Percentiles rank a stretch among this genome's conserved stretches.
Evolutionary conservation across 2,888 invertebrate species (phyloP).

Genomic region (Philereme transversata): DNA sequence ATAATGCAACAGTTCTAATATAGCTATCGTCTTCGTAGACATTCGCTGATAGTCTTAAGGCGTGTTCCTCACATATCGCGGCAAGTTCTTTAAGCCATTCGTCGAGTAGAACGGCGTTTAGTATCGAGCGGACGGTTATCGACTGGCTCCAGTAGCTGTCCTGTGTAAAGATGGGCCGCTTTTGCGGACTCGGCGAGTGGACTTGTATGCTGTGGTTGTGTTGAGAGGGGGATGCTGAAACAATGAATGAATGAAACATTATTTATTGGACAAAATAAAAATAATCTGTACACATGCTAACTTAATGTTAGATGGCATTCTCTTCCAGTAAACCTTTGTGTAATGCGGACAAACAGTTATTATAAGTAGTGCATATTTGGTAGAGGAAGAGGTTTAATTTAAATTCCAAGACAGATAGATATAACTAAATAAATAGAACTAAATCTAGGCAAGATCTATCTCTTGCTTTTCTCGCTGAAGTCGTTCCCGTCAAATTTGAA

Average conservation of each 20-base stretch:
- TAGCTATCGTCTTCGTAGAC: constrained; percentile 69
- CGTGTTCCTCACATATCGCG: constrained; percentile 97
- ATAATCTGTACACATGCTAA: no score
- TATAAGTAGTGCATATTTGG: no score
- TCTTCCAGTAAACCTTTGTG: no score
- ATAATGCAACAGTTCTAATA: constrained; percentile 70
- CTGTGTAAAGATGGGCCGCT: constrained; percentile 65
- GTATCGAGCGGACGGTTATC: constrained; percentile 66
- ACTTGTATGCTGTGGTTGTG: constrained; percentile 44
- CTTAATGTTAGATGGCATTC: no score
- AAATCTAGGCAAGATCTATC: no score
- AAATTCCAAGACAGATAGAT: no score
- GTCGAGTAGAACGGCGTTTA: constrained; percentile 92
- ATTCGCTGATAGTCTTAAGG: constrained; percentile 78
- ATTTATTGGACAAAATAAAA: no score
- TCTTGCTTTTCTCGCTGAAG: no score
- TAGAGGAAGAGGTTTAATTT: no score
- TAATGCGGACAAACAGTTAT: no score
- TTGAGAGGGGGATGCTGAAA: constrained; percentile 46
- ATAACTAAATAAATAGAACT: no score
- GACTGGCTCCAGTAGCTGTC: constrained; percentile 78
- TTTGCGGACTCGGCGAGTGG: constrained; percentile 54
- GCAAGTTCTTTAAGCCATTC: constrained; percentile 98
- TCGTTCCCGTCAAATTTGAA: no score
- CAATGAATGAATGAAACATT: background rate